phyloP scores from a whole-genome alignment of 2,113 vertebrate species.

The Ageneiosus marmoratus region DNA sequence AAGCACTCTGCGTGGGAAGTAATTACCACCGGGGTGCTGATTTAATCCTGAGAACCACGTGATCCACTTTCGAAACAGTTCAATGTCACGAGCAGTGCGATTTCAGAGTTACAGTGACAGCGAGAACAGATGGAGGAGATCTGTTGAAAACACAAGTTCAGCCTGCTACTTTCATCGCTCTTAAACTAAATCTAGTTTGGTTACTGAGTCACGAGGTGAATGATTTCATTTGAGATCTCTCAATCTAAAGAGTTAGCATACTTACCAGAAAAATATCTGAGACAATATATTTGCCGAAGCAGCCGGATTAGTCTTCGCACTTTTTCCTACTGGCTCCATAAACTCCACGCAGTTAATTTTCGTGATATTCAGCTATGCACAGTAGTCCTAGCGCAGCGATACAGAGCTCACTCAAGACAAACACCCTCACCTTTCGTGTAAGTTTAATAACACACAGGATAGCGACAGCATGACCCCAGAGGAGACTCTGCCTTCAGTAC shows the following conservation, averaged over 20 bases:
- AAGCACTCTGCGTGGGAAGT: not conserved
- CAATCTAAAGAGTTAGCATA: slow-evolving; percentile 10
- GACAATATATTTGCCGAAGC: slow-evolving; percentile 70
- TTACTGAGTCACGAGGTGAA: no score
- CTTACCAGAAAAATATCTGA: slow-evolving; percentile 76
- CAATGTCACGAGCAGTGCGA: not conserved
- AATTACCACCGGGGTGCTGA: not conserved
- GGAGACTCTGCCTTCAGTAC: not conserved
- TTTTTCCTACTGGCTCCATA: slow-evolving; percentile 64
- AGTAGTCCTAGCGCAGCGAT: not conserved
- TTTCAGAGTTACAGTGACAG: not conserved
- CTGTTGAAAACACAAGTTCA: not conserved
- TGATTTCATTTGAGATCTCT: no score
- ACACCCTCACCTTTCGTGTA: not conserved
- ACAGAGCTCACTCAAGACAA: not conserved
- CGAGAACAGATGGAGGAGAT: not conserved
- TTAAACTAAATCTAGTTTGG: not conserved
- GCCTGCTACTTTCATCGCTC: no score
- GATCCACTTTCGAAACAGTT: not conserved
- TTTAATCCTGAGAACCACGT: not conserved
- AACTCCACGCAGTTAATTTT: not conserved
- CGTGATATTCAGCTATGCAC: not conserved
- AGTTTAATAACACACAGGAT: not conserved
- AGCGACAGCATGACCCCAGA: not conserved
- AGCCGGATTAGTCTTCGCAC: slow-evolving; percentile 68